Conservation (phyloP, 2,113 vertebrate genomes). For the Alligator mississippiensis region DNA sequence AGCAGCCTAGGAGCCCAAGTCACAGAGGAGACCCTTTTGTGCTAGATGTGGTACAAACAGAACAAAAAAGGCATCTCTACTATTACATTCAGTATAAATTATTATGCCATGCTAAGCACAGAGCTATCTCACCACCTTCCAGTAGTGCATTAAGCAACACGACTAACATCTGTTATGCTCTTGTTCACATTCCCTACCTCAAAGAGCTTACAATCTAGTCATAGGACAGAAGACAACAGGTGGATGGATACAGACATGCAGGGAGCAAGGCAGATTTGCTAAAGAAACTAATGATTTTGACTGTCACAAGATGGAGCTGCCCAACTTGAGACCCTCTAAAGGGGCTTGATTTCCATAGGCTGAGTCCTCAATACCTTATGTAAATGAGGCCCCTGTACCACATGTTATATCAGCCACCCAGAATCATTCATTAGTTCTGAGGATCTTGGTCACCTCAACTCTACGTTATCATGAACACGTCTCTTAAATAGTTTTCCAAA, state of each 20-base stretch:
- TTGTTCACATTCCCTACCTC: not conserved
- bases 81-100: not conserved
- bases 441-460: not conserved
- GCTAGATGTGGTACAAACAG: not conserved
- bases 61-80: not conserved
- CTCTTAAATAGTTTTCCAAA: conserved; percentile 35
- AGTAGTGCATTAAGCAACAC: not conserved
- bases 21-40: not conserved
- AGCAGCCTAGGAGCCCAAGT: not conserved
- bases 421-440: conserved; percentile 25
- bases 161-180: conserved; percentile 4
- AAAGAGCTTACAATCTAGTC: conserved; percentile 6
- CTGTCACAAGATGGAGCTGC: not conserved
- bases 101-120: not conserved
- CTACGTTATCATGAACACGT: conserved; percentile 20
- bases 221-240: not conserved
- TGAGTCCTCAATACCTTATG: not conserved
- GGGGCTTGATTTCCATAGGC: not conserved
- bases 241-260: conserved; percentile 35
- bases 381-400: conserved; percentile 42
- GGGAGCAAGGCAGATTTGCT: not conserved
- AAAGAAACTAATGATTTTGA: conserved; percentile 25
- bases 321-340: not conserved
- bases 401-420: not conserved
- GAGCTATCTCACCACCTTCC: not conserved